Conservation (phyloP, 2,888 invertebrate species). For the Microdon myrmicae region DNA sequence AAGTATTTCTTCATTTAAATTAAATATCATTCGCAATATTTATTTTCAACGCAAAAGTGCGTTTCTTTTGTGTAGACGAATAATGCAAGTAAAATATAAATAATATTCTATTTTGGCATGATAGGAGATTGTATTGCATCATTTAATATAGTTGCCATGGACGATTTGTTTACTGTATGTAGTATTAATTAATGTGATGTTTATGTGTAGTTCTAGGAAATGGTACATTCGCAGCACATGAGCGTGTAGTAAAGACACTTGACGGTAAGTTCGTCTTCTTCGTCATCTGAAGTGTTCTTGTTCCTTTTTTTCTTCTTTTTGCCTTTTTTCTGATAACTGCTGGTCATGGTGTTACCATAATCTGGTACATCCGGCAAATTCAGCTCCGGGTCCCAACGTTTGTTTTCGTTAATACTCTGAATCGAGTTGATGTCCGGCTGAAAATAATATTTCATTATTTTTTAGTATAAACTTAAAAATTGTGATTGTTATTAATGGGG, state of each 20-base stretch:
- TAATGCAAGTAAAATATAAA: constrained; percentile 28
- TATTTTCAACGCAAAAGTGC: background rate
- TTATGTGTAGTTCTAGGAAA: constrained; percentile 57
- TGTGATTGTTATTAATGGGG: too few relatives aligned
- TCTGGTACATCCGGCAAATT: constrained; percentile 47
- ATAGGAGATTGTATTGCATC: constrained; percentile 40
- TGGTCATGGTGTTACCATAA: constrained; percentile 55
- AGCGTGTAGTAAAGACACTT: constrained; percentile 66
- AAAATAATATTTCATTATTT: too few relatives aligned
- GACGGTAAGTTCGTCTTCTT: constrained; percentile 62
- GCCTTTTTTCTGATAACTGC: constrained; percentile 60
- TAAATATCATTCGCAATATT: background rate
- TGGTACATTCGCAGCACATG: constrained; percentile 67
- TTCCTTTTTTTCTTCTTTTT: constrained; percentile 46
- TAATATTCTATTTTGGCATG: constrained; percentile 49
- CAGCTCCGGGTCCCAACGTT: constrained; percentile 33
- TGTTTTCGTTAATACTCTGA: constrained; percentile 58
- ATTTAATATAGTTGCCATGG: constrained; percentile 36
- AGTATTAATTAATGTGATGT: constrained; percentile 29
- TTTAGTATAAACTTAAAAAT: too few relatives aligned
- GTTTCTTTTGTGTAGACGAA: constrained; percentile 3
- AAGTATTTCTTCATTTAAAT: constrained; percentile 20
- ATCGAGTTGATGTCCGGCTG: constrained; percentile 64
- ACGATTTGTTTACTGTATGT: constrained; percentile 23
- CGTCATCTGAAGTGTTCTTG: constrained; percentile 32